Conservation (phyloP, 30 jellyfish, hydroid and myxozoan species). For the Catostylus mosaicus region DNA sequence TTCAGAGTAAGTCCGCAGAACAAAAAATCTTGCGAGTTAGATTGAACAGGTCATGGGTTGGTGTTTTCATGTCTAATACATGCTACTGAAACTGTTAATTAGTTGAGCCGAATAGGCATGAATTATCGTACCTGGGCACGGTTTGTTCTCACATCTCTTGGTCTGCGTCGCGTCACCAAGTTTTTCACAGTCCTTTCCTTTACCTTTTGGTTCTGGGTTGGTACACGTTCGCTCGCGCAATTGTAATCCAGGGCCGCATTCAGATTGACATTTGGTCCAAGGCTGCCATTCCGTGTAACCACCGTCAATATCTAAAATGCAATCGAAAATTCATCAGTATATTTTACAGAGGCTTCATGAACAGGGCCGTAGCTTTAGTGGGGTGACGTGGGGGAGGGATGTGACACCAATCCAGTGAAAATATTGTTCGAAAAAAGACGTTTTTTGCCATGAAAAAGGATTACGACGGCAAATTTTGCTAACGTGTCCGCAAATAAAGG, state of each 20-base stretch:
- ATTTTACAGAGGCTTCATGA: not conserved
- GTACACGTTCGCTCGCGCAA: slow-evolving; percentile 61
- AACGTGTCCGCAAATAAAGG: too few species aligned
- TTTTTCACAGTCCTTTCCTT: slow-evolving; percentile 53
- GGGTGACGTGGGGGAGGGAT: too few species aligned
- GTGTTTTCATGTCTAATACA: too few species aligned
- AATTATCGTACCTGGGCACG: slow-evolving; percentile 64
- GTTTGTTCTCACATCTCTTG: slow-evolving; percentile 11
- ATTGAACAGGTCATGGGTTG: too few species aligned
- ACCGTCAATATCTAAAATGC: slow-evolving; percentile 51
- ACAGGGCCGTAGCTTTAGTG: not conserved
- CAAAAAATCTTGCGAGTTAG: too few species aligned
- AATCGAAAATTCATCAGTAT: not conserved
- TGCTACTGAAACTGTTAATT: not conserved
- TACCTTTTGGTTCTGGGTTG: slow-evolving; percentile 57
- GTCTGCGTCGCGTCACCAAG: slow-evolving; percentile 37
- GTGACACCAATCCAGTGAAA: not conserved
- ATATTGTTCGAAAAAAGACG: not conserved
- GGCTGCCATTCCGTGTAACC: slow-evolving; percentile 59
- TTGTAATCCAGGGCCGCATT: slow-evolving; percentile 52
- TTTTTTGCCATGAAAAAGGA: not conserved
- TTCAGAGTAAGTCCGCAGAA: too few species aligned
- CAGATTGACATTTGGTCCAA: slow-evolving; percentile 52
- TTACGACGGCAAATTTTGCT: too few species aligned
- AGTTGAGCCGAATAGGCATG: too few species aligned